Evolutionary conservation across 2,888 invertebrate species (phyloP).

Genomic region (Cheilosia grossa): DNA sequence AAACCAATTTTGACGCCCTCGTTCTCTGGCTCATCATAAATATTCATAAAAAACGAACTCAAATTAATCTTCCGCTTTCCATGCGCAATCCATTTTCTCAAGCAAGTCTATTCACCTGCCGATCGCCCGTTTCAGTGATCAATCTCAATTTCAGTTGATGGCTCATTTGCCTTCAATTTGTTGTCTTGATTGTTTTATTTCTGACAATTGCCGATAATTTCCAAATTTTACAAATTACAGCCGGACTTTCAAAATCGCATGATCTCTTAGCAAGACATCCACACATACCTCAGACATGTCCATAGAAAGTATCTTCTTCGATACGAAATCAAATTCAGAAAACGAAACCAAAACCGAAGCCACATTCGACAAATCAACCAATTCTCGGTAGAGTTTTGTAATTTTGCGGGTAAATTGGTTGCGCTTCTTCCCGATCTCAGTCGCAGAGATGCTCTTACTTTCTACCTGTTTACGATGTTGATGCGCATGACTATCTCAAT

Average conservation of each 20-base stretch:
- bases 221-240: not conserved
- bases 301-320: constrained; percentile 5
- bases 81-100: not conserved
- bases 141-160: constrained; percentile 1
- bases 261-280: not conserved
- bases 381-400: constrained; percentile 43
- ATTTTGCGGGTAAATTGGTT: constrained; percentile 53
- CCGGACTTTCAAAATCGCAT: constrained; percentile 7
- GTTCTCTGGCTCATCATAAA: too few relatives aligned
- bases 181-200: constrained; percentile 11
- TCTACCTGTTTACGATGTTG: constrained; percentile 31
- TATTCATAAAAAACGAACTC: not conserved
- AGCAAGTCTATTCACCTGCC: not conserved
- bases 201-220: constrained; percentile 6
- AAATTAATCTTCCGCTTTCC: not conserved
- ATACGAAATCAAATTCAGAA: not conserved
- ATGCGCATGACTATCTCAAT: not conserved
- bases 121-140: not conserved
- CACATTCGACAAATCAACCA: constrained; percentile 50
- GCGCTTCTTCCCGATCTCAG: constrained; percentile 5
- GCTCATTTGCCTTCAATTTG: constrained; percentile 19
- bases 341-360: not conserved
- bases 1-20: too few relatives aligned
- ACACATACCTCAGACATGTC: not conserved
- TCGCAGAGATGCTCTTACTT: constrained; percentile 43